These are phyloP conservation scores for Enteromius treurensis DNA, from an alignment of 2,797 vertebrate genomes.

Conservation along the genomic window DNA sequence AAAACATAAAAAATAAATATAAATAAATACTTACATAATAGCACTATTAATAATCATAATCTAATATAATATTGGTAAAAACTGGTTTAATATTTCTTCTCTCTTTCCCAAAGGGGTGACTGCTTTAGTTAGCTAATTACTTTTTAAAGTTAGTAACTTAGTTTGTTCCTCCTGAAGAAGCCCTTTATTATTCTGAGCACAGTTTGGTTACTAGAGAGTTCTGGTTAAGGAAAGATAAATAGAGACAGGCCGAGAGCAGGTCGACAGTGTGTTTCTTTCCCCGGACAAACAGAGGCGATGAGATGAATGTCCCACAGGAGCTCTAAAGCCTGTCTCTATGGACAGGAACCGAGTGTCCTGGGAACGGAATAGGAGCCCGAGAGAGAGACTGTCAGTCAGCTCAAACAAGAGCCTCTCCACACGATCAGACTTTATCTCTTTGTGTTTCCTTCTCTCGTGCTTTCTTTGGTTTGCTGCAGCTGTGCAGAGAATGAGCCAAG, in stretches of 20 bases:
- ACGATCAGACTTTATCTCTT: constrained; percentile 15
- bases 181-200: constrained; percentile 18
- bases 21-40: not conserved
- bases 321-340: constrained; percentile 46
- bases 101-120: not conserved
- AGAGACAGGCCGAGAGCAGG: not conserved
- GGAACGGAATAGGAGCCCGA: constrained; percentile 42
- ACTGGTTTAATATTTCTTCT: not conserved
- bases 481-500: not conserved
- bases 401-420: constrained; percentile 39
- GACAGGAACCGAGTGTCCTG: constrained; percentile 44
- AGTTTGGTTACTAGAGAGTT: not conserved
- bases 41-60: not conserved
- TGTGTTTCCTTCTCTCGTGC: not conserved
- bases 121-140: not conserved
- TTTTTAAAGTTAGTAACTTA: not conserved
- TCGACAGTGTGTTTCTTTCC: constrained; percentile 23
- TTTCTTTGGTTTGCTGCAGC: not conserved
- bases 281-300: constrained; percentile 41
- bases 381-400: constrained; percentile 40
- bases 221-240: constrained; percentile 23
- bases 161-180: not conserved
- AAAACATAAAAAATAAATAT: not conserved
- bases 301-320: constrained; percentile 32
- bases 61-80: not conserved